phyloP scores from a whole-genome alignment of 1,140 invertebrate genomes.

The Solenopsis invicta region DNA sequence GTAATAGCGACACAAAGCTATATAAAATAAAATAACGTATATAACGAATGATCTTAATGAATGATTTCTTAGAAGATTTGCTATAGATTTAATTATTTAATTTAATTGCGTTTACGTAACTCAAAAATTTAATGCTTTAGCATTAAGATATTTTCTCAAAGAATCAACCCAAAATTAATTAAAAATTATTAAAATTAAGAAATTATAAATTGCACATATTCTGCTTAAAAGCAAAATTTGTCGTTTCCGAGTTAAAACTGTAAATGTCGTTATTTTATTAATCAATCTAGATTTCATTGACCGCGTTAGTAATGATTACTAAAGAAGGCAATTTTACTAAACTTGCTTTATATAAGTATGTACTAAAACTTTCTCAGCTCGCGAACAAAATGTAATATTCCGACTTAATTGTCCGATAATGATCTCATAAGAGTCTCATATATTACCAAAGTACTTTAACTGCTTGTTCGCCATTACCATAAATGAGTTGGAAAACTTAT shows the following conservation, averaged over 20 bases:
- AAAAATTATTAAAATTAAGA: slow-evolving; percentile 28
- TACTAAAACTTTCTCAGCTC: slow-evolving; percentile 8
- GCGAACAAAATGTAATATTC: slow-evolving; percentile 34
- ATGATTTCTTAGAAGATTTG: neutral
- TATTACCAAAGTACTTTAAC: slow-evolving; percentile 21
- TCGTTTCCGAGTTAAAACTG: neutral
- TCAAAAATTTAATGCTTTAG: neutral
- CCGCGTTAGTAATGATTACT: neutral
- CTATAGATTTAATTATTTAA: neutral
- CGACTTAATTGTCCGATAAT: slow-evolving; percentile 43
- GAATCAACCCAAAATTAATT: neutral
- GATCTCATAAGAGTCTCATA: slow-evolving; percentile 23
- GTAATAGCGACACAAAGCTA: neutral
- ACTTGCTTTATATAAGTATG: neutral
- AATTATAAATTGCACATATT: neutral
- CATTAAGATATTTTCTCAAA: neutral
- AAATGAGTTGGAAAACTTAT: slow-evolving; percentile 24
- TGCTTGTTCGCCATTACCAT: slow-evolving; percentile 16
- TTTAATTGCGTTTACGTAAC: neutral
- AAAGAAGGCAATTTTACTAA: slow-evolving; percentile 6
- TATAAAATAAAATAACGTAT: neutral
- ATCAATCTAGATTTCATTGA: neutral
- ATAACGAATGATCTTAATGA: neutral
- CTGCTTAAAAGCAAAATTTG: neutral
- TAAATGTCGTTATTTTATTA: neutral